A percentile compares a stretch with the other conserved stretches of the same genome.
Evolutionary conservation across 2,113 vertebrate genomes (phyloP).

Genomic region (Gymnarchus niloticus): DNA sequence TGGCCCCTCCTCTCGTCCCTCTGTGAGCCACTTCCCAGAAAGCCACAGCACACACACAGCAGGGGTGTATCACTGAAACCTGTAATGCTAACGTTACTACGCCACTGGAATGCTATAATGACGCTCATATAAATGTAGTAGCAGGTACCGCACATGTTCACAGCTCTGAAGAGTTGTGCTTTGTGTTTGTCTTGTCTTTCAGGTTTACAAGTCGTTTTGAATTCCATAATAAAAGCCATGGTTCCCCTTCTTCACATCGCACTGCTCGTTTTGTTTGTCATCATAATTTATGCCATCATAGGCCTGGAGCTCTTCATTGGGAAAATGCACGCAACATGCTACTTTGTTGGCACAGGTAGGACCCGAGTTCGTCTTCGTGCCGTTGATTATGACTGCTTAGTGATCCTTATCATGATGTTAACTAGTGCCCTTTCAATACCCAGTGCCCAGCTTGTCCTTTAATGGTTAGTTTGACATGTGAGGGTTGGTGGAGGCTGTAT

Average conservation of each 20-base stretch:
- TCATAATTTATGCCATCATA: conserved; percentile 99
- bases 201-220: conserved; percentile 99
- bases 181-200: conserved; percentile 40
- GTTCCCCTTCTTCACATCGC: conserved; percentile 98
- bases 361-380: neutral
- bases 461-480: neutral
- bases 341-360: conserved; percentile 75
- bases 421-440: neutral
- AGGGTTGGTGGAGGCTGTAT: neutral
- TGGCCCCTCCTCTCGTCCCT: neutral
- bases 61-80: too few relatives aligned
- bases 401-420: neutral
- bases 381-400: neutral
- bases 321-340: conserved; percentile 99
- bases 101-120: neutral
- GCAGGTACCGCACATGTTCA: neutral
- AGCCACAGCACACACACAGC: neutral
- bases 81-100: neutral
- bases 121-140: neutral
- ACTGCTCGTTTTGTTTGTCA: conserved; percentile 97
- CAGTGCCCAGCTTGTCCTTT: neutral
- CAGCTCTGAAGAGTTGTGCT: neutral
- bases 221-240: conserved; percentile 99
- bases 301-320: conserved; percentile 99
- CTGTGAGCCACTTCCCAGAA: neutral